phyloP scores from a whole-genome alignment of 1,140 invertebrate species.

The Periplaneta americana region DNA sequence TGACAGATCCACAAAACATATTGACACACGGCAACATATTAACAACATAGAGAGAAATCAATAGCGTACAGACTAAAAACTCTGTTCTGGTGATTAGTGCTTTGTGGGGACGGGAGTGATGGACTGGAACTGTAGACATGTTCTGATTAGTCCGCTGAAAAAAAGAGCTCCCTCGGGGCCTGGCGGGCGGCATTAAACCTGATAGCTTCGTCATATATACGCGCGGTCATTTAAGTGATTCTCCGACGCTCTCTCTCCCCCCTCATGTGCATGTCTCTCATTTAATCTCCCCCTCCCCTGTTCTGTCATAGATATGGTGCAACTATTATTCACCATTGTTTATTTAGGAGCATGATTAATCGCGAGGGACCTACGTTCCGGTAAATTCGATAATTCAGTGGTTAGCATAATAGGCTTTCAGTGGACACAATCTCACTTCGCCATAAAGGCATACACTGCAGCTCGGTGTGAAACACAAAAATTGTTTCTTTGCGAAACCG shows the following conservation, averaged over 20 bases:
- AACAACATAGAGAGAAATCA: neutral
- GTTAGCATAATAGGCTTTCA: neutral
- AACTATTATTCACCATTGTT: neutral
- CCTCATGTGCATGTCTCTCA: neutral
- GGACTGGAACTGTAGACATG: neutral
- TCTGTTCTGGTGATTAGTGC: neutral
- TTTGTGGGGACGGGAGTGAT: neutral
- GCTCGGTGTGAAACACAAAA: too few species aligned
- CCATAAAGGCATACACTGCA: too few species aligned
- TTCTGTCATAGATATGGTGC: neutral
- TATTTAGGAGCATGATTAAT: neutral
- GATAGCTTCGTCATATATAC: neutral
- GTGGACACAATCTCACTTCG: neutral
- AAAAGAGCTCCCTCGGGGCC: neutral
- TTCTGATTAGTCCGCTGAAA: neutral
- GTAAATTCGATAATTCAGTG: neutral
- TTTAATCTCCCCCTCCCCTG: neutral
- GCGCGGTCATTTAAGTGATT: neutral
- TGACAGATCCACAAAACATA: neutral
- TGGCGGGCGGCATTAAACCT: neutral
- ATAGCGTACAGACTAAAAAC: neutral
- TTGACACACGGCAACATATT: neutral
- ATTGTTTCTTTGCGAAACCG: too few species aligned
- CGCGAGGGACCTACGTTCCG: neutral
- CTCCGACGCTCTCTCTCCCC: neutral